Conservation (phyloP, 2,113 vertebrate species). For the Chauna torquata region DNA sequence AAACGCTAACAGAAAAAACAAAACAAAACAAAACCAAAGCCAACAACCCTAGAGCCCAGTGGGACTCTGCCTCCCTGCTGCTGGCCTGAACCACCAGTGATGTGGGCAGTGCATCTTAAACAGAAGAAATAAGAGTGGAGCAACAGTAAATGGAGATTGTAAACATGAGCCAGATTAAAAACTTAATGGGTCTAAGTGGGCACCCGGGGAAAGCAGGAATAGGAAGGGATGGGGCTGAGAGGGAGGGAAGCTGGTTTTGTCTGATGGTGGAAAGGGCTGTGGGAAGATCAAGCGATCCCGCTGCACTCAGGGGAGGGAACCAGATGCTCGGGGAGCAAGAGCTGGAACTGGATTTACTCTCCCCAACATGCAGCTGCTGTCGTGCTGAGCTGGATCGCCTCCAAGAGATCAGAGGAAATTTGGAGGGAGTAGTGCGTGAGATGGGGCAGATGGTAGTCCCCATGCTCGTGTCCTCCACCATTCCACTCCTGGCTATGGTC, state of each 20-base stretch:
- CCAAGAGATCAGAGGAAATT: not conserved
- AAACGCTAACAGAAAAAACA: not conserved
- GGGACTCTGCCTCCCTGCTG: not conserved
- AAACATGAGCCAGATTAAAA: not conserved
- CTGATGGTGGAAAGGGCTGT: not conserved
- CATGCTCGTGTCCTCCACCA: not conserved
- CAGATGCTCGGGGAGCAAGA: not conserved
- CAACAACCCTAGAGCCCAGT: not conserved
- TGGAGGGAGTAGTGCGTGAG: not conserved
- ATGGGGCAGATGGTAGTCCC: not conserved
- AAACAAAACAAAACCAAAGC: not conserved
- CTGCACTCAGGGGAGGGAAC: not conserved
- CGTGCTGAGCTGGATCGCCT: not conserved
- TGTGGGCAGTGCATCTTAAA: not conserved
- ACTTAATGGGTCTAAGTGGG: not conserved
- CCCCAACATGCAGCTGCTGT: fast-evolving
- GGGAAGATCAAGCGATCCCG: not conserved
- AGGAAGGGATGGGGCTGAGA: not conserved
- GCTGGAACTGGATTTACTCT: not conserved
- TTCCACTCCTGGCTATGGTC: not conserved
- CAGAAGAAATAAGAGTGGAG: not conserved
- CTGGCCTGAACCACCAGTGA: not conserved
- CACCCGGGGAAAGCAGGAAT: not conserved
- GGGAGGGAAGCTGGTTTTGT: not conserved
- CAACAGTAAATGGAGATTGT: not conserved